Evolutionary conservation across 2,888 invertebrate genomes (phyloP), one percentile per base, ranked within the genome.

Genomic region (Scaptomyza polygonia): DNA sequence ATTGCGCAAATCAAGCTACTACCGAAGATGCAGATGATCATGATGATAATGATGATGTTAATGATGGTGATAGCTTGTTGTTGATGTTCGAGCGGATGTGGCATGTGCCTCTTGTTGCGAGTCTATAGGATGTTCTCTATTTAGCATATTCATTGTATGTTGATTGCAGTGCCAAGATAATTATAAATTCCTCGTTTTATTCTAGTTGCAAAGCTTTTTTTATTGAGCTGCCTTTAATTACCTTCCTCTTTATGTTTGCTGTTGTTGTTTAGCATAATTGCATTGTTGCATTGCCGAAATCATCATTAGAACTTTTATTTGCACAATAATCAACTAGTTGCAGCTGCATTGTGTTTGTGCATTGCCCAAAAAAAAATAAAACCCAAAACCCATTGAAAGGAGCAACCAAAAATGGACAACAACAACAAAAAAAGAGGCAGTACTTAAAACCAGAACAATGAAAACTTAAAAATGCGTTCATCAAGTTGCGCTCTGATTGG

Each of bases 221-320:
- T 40, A 44, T 27, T 14, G 14, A 45, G 18, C 44, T 52, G 53
- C 51, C 47, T 77, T 73, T 77, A 70, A 72, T 79, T 79, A 59
- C 62, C 77, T 64, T 74, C 63, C 65, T 53, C 63, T 62, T 58
- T 34, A 58, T 62, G 51, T 40, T 62, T 47, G 36, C 43, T 63
- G 40, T 21, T 51, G 59, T 42, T 59, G 39, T 7, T 77, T 67
- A 75, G 76, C 76, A 81, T 85, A 76, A 76, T 85, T 64, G 76
- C 72, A 72, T 79, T 80, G 84, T 78, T 82, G 75, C 39, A 39
- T 83, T 88, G 78, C 76, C 80, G 80, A 86, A 84, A 84, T 83
- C 78, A 67, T 77, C 80, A 73, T 83, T 80, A 88, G 84, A 84
- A 86, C 86, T 86, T 87, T 86, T 77, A 85, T 83, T 83, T 83